Conservation (phyloP, 1,140 invertebrate species). For the Drosophila aff. region DNA sequence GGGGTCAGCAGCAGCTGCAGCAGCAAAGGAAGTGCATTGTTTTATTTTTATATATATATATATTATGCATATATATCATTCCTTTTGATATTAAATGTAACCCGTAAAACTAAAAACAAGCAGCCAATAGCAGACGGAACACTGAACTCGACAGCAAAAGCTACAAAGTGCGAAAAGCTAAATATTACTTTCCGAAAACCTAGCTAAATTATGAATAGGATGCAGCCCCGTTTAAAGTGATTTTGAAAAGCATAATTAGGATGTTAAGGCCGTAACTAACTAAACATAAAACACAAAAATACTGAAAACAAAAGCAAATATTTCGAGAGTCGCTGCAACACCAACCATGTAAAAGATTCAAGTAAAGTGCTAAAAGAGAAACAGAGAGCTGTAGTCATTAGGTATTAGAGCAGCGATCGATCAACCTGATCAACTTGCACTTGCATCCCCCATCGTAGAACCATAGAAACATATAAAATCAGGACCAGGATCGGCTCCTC, state of each 20-base stretch:
- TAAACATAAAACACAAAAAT: slow-evolving; percentile 43
- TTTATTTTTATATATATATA: slow-evolving; percentile 80
- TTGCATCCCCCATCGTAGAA: background rate
- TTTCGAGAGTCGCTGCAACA: slow-evolving; percentile 3
- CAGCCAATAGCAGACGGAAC: slow-evolving; percentile 50
- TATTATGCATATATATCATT: slow-evolving; percentile 80
- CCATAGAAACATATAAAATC: slow-evolving; percentile 19
- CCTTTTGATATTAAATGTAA: slow-evolving; percentile 84
- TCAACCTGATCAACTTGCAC: slow-evolving; percentile 31
- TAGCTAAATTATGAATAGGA: slow-evolving; percentile 62
- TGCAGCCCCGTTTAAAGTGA: slow-evolving; percentile 49
- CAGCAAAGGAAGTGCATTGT: slow-evolving; percentile 71
- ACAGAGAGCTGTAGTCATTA: slow-evolving; percentile 42
- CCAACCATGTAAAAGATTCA: background rate
- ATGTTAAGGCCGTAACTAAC: slow-evolving; percentile 48
- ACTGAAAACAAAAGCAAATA: slow-evolving; percentile 50
- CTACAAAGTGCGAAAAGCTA: slow-evolving; percentile 14
- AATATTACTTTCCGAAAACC: slow-evolving; percentile 28
- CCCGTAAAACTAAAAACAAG: slow-evolving; percentile 49
- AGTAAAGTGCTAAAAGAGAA: slow-evolving; percentile 54
- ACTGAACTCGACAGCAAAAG: slow-evolving; percentile 26
- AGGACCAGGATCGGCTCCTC: slow-evolving; percentile 13
- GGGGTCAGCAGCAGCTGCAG: slow-evolving; percentile 24
- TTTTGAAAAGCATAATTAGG: slow-evolving; percentile 71
- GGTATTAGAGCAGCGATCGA: too few species aligned